Conservation (phyloP, 2,113 vertebrate species). For the Colistium nudipinnis region DNA sequence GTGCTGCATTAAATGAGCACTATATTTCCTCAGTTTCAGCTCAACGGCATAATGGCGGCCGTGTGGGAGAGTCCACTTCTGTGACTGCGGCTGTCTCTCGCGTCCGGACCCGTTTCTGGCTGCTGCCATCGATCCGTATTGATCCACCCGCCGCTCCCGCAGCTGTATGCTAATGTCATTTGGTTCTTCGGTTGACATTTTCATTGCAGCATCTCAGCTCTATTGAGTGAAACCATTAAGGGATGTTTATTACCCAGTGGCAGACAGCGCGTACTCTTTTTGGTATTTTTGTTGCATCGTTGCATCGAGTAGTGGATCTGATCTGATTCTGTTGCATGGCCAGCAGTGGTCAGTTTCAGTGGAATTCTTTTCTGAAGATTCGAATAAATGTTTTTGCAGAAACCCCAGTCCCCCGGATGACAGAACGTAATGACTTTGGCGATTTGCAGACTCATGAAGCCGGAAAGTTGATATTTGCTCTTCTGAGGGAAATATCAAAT, state of each 20-base stretch:
- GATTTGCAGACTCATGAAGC: background rate
- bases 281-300: background rate
- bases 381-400: background rate
- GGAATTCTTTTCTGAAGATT: background rate
- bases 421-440: background rate
- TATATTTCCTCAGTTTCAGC: conserved; percentile 5
- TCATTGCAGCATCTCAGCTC: conserved; percentile 54
- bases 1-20: conserved; percentile 14
- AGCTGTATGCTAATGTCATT: conserved; percentile 60
- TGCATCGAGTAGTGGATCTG: background rate
- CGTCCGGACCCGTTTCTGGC: conserved; percentile 56
- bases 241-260: background rate
- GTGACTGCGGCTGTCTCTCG: conserved; percentile 46
- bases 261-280: background rate
- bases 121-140: conserved; percentile 65
- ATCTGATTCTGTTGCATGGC: background rate
- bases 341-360: background rate
- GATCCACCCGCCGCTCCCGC: conserved; percentile 50
- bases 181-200: conserved; percentile 66
- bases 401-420: background rate
- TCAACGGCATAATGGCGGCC: conserved; percentile 1
- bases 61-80: conserved; percentile 13
- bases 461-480: no score
- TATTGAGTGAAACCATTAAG: conserved; percentile 56
- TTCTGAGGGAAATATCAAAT: background rate